Percentiles rank a stretch among this genome's conserved stretches.
Conservation (phyloP, 2,113 vertebrate species). For the Cephalophus harveyi region DNA sequence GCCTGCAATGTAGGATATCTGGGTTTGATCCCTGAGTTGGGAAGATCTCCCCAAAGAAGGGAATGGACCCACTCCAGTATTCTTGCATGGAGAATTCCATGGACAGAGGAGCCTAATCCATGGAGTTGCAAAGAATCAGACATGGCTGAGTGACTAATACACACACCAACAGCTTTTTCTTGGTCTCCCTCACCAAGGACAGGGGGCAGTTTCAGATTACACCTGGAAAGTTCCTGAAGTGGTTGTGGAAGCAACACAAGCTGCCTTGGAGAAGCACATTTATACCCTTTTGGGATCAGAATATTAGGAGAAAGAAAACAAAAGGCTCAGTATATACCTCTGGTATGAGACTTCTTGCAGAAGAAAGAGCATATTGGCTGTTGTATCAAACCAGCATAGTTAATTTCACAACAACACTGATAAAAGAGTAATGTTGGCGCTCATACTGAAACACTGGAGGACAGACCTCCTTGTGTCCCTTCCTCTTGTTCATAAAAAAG, state of each 20-base stretch:
- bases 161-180: not conserved
- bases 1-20: not conserved
- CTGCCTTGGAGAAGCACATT: not conserved
- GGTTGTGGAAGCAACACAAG: not conserved
- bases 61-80: not conserved
- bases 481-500: not conserved
- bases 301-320: not conserved
- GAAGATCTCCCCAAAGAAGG: not conserved
- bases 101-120: not conserved
- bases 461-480: not conserved
- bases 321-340: not conserved
- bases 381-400: not conserved
- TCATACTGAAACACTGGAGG: not conserved
- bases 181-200: not conserved
- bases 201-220: not conserved
- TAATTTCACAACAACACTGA: not conserved
- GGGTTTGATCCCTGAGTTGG: not conserved
- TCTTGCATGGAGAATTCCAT: not conserved
- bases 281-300: not conserved
- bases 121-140: not conserved
- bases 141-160: not conserved
- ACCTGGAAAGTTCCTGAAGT: not conserved
- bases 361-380: not conserved
- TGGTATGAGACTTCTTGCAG: not conserved
- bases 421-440: not conserved